A percentile compares a stretch with the other conserved stretches of the same genome.
Conservation (phyloP, 2,888 invertebrate genomes). For the Trichopria drosophilae region DNA sequence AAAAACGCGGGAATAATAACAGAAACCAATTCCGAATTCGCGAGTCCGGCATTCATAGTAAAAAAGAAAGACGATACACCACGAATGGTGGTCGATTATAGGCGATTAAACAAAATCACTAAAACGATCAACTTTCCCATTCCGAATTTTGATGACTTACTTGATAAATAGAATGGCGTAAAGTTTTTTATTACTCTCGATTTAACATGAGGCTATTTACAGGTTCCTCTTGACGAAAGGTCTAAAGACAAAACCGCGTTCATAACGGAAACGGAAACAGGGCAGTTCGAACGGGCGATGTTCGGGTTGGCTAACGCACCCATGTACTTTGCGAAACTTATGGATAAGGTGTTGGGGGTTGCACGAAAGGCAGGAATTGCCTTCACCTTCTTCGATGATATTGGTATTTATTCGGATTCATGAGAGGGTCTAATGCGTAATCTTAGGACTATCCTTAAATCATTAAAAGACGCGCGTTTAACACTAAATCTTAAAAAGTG, state of each 20-base stretch:
- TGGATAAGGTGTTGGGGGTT: slow-evolving; percentile 14
- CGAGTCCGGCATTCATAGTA: slow-evolving; percentile 27
- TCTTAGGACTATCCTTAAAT: slow-evolving; percentile 8
- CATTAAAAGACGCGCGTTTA: slow-evolving; percentile 24
- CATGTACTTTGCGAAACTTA: slow-evolving; percentile 19
- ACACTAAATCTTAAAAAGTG: slow-evolving; percentile 18
- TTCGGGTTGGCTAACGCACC: slow-evolving; percentile 22
- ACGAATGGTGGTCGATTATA: slow-evolving; percentile 25
- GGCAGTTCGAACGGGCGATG: slow-evolving; percentile 22
- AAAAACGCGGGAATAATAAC: slow-evolving; percentile 21
- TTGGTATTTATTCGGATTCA: slow-evolving; percentile 6
- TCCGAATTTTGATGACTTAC: slow-evolving; percentile 20
- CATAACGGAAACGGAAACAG: slow-evolving; percentile 18
- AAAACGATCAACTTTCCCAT: slow-evolving; percentile 12
- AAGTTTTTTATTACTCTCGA: slow-evolving; percentile 20
- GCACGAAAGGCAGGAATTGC: slow-evolving; percentile 8
- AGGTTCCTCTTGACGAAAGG: slow-evolving; percentile 8
- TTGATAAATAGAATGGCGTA: slow-evolving; percentile 10
- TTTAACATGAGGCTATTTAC: slow-evolving; percentile 12
- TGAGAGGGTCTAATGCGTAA: slow-evolving; percentile 9
- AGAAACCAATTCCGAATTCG: slow-evolving; percentile 22
- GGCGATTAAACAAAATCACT: slow-evolving; percentile 12
- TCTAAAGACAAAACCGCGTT: slow-evolving; percentile 22
- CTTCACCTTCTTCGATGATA: slow-evolving; percentile 23
- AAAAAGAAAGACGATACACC: slow-evolving; percentile 23